Percentiles rank a stretch among this genome's conserved stretches.
Evolutionary conservation across 2,113 vertebrate species (phyloP).

Genomic region (Gallinago paraguaiae): DNA sequence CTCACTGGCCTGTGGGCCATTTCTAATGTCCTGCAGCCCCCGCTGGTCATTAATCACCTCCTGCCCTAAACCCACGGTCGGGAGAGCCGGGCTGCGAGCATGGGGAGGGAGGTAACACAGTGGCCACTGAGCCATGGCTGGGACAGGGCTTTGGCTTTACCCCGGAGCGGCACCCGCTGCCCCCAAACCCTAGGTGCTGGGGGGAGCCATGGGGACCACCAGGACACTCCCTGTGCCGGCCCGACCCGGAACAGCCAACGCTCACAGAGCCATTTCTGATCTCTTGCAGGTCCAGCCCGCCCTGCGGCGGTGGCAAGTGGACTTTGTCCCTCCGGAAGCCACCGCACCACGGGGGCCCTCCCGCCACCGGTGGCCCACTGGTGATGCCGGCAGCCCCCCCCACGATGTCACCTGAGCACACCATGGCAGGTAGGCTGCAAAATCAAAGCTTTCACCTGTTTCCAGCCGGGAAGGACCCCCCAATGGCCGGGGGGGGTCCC

Average conservation of each 20-base stretch:
- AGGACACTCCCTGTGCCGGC: not conserved
- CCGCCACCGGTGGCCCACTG: fast-evolving
- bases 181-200: fast-evolving
- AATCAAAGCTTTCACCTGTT: fast-evolving
- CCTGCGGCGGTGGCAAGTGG: not conserved
- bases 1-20: not conserved
- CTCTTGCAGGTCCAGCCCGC: not conserved
- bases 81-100: not conserved
- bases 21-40: not conserved
- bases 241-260: fast-evolving
- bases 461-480: not conserved
- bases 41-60: not conserved
- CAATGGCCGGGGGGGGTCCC: fast-evolving
- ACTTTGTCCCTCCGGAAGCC: conserved; percentile 10
- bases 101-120: not conserved
- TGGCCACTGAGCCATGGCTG: not conserved
- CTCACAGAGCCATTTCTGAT: fast-evolving
- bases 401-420: fast-evolving
- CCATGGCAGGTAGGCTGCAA: conserved; percentile 42
- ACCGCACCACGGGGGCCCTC: fast-evolving
- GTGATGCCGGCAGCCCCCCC: not conserved
- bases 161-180: fast-evolving
- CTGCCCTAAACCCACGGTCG: fast-evolving
- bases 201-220: fast-evolving
- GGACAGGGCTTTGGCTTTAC: not conserved